Base-by-base conservation (phyloP, 1,140 invertebrate genomes). In the Antheraea pernyi region DNA sequence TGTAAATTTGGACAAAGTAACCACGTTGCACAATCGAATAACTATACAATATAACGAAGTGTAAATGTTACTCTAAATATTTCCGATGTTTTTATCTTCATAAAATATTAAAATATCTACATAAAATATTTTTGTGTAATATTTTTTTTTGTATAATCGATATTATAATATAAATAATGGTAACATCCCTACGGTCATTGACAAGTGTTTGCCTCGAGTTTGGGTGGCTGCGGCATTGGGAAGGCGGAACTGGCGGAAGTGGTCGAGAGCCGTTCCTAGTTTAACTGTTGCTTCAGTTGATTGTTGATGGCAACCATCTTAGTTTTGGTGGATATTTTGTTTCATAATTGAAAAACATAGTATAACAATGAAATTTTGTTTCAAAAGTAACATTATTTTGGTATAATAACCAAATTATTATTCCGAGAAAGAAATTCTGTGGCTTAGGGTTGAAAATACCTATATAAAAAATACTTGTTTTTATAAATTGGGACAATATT, bases 271-370 rank as follows among this genome's bases (percentile, higher is more conserved):
- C 77, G 80, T 74, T 77, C 77, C 80, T 77, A 85, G 82, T 86
- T 83, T 84, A 91, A 87, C 88, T 91, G 88, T 91, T 91, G 86
- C 87, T 73, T 84, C 78, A 70, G 70, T 80, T 86, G 82, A 87
- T 88, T 86, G 84, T 85, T 79, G 76, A 58, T 65, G 59, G 30
- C 68, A 68, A 66, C 70, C 60, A 37, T 59, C 67, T 64, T n/a
- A 18, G n/a, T 53, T 53, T 53, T 64, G n/a, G 13, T 19, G 36
- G 13, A 53, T 53, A 53, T 16, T 53, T 63, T 65, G 16, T 53
- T 16, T 16, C 46, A 53, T 53, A 53, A 53, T n/a, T 53, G 5
- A 16, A 53, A 53, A 16, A 53, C 16, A 53, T 53, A 53, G 6
- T n/a, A 0, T 53, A n/a, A 53, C 1, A 16, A 16, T 53, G 16